Base-by-base conservation (phyloP, 2,797 vertebrate species). In the Falco cherrug region DNA sequence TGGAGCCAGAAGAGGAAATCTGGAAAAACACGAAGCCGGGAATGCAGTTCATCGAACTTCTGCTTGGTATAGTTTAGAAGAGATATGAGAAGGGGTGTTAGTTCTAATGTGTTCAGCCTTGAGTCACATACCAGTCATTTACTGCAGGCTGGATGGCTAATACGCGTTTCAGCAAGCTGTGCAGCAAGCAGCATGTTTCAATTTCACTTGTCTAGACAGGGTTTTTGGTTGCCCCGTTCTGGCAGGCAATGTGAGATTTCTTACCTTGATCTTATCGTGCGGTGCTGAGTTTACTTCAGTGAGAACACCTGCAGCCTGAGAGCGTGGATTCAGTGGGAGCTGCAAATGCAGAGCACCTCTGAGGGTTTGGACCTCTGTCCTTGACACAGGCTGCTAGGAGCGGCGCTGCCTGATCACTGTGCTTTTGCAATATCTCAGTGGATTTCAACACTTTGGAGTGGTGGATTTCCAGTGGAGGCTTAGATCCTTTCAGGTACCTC, bases 131-230 rank as follows among this genome's bases (percentile, higher is more conserved):
- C 20, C 4, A 60, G 59, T 53, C 53, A 13, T 50, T 67, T 77
- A 69, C 24, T 53, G 91, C 21, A 22, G 56, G 67, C 28, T 87
- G 71, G 71, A 78, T 78, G 85, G 82, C 69, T 80, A 25, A 84
- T 1, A 31, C 68, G 75, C 5, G 1, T 85, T 93, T 74, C 17
- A 2, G 92, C 20, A 71, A 89, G 94, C 84, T 61, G 64, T 16
- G 80, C 91, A 80, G 93, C 64, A 60, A 95, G 75, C 81, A 77
- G 80, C 0, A 19, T 87, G 87, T 86, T 96, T 93, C 73, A 83
- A 93, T 95, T 96, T 88, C 89, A 90, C 96, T 91, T 95, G 94
- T 95, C 95, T 91, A 95, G 95, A 94, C 92, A 89, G 76, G 82
- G 95, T 71, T 91, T 95, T 96, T 8, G 4, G 82, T 95, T 95